phyloP scores from a whole-genome alignment of 2,888 invertebrate species.

The Euplagia quadripunctaria region DNA sequence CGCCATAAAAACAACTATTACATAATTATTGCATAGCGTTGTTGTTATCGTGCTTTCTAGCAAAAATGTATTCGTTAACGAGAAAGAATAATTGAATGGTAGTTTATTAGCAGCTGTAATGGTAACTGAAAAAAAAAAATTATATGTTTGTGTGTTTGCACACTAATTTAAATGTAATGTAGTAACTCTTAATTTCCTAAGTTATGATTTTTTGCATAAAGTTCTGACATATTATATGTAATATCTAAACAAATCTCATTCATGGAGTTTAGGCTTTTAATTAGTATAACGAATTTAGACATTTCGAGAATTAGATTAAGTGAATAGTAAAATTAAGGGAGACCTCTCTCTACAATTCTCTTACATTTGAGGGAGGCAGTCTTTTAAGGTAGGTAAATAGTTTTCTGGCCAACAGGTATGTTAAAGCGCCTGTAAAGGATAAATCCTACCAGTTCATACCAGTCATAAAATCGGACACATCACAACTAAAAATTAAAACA shows the following conservation, averaged over 20 bases:
- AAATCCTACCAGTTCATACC: too few relatives aligned
- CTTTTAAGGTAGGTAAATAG: too few relatives aligned
- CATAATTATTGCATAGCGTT: constrained; percentile 19
- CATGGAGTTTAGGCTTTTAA: background rate
- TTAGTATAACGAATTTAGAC: too few relatives aligned
- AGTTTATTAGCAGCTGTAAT: background rate
- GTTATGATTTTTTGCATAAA: background rate
- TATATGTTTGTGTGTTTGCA: background rate
- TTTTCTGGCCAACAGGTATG: too few relatives aligned
- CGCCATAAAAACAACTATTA: background rate
- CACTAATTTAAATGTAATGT: background rate
- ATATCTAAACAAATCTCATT: background rate
- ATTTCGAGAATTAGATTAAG: too few relatives aligned
- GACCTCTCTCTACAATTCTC: too few relatives aligned
- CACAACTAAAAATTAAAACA: too few relatives aligned
- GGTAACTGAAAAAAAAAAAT: background rate
- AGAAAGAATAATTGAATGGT: background rate
- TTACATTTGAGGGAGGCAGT: too few relatives aligned
- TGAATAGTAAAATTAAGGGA: too few relatives aligned
- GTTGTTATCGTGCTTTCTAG: constrained; percentile 24
- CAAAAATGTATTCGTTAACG: constrained; percentile 19
- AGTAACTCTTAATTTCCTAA: background rate
- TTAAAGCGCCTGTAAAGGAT: too few relatives aligned
- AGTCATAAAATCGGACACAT: too few relatives aligned
- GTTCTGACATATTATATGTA: background rate